Conservation (phyloP, 2,888 invertebrate genomes). For the Dicyrtoma fusca region DNA sequence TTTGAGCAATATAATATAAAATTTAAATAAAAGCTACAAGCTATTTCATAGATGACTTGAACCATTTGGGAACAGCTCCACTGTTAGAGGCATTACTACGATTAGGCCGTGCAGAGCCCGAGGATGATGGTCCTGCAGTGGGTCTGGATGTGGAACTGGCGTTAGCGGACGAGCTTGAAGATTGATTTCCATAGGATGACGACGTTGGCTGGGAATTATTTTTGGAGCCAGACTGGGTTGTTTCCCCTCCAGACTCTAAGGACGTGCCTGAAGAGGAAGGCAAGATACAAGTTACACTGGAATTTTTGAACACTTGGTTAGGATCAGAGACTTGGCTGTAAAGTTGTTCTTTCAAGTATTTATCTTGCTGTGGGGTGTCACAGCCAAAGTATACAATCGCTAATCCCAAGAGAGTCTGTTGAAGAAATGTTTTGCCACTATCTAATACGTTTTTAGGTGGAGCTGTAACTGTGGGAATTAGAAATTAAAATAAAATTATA, state of each 20-base stretch:
- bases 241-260: not conserved
- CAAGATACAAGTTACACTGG: not conserved
- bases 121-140: not conserved
- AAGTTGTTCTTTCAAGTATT: constrained; percentile 27
- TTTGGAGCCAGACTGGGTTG: not conserved
- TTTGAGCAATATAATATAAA: no score
- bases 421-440: constrained; percentile 67
- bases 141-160: not conserved
- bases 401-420: constrained; percentile 76
- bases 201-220: not conserved
- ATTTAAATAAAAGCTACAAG: no score
- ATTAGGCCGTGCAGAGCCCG: not conserved
- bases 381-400: constrained; percentile 74
- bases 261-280: not conserved
- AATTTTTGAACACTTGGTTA: constrained; percentile 36
- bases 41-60: not conserved
- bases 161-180: not conserved
- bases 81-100: not conserved
- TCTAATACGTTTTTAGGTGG: constrained; percentile 76
- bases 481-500: not conserved
- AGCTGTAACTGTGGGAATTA: constrained; percentile 77
- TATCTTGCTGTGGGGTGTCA: constrained; percentile 18
- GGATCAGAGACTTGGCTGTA: constrained; percentile 44
- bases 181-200: not conserved
- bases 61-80: constrained; percentile 15